Conservation (phyloP, 2,888 invertebrate species). For the Charanyca ferruginea region DNA sequence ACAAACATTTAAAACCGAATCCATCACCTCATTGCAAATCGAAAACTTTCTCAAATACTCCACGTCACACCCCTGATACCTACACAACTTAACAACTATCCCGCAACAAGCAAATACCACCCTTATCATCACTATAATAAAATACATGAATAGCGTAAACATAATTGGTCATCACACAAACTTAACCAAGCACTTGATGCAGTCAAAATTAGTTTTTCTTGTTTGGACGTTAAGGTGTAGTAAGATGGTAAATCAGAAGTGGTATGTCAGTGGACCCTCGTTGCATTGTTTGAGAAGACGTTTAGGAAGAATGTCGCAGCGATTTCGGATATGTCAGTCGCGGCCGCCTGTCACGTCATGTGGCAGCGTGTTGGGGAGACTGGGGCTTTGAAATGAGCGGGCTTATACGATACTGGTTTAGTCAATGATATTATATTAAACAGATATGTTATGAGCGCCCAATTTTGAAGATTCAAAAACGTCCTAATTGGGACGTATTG, state of each 20-base stretch:
- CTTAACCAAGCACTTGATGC: slow-evolving; percentile 10
- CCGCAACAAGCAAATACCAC: slow-evolving; percentile 58
- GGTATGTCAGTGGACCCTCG: slow-evolving; percentile 72
- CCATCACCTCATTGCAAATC: slow-evolving; percentile 77
- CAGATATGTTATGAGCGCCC: too few relatives aligned
- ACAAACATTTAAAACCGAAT: slow-evolving; percentile 84
- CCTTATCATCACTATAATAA: slow-evolving; percentile 61
- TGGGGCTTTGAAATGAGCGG: slow-evolving; percentile 69
- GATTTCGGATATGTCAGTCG: slow-evolving; percentile 89
- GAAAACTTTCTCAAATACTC: slow-evolving; percentile 75
- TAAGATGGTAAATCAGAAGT: slow-evolving; percentile 18
- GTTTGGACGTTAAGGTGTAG: background rate
- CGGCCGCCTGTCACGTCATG: slow-evolving; percentile 83
- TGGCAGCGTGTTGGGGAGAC: slow-evolving; percentile 70
- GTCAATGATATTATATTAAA: too few relatives aligned
- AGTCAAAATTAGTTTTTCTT: slow-evolving; percentile 23
- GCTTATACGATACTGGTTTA: background rate
- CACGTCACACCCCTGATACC: slow-evolving; percentile 62
- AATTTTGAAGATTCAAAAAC: too few relatives aligned
- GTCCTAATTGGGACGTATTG: too few relatives aligned
- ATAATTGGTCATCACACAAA: slow-evolving; percentile 43
- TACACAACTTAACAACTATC: slow-evolving; percentile 39
- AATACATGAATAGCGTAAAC: slow-evolving; percentile 37
- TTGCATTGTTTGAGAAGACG: slow-evolving; percentile 83
- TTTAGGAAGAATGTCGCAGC: slow-evolving; percentile 86